Conservation (phyloP, 2,113 vertebrate genomes). For the Apodemus sylvaticus region DNA sequence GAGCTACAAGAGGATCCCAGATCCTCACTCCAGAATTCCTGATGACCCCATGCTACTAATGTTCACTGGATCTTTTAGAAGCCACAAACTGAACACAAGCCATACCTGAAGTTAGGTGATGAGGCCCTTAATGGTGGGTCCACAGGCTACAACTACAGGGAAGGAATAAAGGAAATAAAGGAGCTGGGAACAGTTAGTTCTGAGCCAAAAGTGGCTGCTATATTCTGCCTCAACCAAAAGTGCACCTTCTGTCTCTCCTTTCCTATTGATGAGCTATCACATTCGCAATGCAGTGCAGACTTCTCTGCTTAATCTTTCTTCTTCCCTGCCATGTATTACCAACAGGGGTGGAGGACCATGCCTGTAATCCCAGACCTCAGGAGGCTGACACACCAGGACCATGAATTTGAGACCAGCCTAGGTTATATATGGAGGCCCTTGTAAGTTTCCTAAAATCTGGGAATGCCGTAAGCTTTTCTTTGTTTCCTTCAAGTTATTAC, state of each 20-base stretch:
- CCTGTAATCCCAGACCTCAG: not conserved
- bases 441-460: not conserved
- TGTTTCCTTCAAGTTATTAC: not conserved
- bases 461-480: not conserved
- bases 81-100: not conserved
- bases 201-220: not conserved
- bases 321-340: not conserved
- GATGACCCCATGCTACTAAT: not conserved
- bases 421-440: not conserved
- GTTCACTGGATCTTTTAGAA: not conserved
- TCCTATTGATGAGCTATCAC: not conserved
- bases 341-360: not conserved
- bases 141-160: conserved; percentile 10
- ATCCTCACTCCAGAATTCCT: conserved; percentile 17
- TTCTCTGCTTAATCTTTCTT: not conserved
- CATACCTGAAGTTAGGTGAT: not conserved
- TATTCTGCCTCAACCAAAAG: not conserved
- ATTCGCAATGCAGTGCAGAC: not conserved
- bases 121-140: not conserved
- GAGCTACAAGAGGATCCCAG: not conserved
- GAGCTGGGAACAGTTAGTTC: conserved; percentile 2
- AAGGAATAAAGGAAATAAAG: conserved; percentile 42
- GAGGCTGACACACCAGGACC: not conserved
- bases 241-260: not conserved
- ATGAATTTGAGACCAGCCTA: not conserved